A percentile compares a stretch with the other conserved stretches of the same genome.
These are phyloP conservation scores for Pemphredon lugubris DNA, from an alignment of 2,888 invertebrate genomes.

Conservation along the genomic window DNA sequence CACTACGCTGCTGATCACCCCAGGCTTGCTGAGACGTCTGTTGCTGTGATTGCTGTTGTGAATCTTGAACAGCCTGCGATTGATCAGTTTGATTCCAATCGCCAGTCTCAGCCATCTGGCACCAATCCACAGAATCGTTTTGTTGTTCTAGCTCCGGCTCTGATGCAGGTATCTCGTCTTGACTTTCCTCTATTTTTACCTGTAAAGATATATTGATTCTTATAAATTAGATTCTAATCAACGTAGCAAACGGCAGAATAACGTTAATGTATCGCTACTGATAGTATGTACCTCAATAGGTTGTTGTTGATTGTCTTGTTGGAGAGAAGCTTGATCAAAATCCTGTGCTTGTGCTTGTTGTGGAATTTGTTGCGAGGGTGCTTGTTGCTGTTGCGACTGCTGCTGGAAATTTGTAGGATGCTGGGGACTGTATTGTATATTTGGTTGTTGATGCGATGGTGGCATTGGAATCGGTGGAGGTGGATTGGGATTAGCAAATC, in stretches of 20 bases:
- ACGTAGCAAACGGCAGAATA: no score
- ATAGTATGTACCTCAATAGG: conserved; percentile 61
- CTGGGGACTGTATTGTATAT: conserved; percentile 76
- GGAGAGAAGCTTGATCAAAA: conserved; percentile 41
- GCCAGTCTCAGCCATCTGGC: conserved; percentile 72
- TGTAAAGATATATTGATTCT: no score
- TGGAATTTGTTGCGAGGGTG: conserved; percentile 41
- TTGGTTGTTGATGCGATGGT: conserved; percentile 80
- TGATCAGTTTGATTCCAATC: conserved; percentile 81
- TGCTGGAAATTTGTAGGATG: conserved; percentile 76
- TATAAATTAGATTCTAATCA: no score
- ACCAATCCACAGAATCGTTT: conserved; percentile 74
- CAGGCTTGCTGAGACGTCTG: conserved; percentile 73
- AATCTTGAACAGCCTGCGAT: conserved; percentile 73
- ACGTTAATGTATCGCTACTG: no score
- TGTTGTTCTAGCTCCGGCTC: conserved; percentile 68
- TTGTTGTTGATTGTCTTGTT: conserved; percentile 56
- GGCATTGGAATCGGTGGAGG: conserved; percentile 84
- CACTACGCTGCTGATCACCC: conserved; percentile 75
- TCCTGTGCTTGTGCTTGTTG: conserved; percentile 38
- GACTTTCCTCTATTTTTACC: conserved; percentile 72
- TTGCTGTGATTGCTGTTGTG: conserved; percentile 70
- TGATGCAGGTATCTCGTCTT: conserved; percentile 64
- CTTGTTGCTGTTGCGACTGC: conserved; percentile 57
- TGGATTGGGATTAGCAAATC: conserved; percentile 83